Percentiles rank a stretch among this genome's conserved stretches.
phyloP scores from a whole-genome alignment of 2,113 vertebrate genomes.

The Syrrhaptes paradoxus region DNA sequence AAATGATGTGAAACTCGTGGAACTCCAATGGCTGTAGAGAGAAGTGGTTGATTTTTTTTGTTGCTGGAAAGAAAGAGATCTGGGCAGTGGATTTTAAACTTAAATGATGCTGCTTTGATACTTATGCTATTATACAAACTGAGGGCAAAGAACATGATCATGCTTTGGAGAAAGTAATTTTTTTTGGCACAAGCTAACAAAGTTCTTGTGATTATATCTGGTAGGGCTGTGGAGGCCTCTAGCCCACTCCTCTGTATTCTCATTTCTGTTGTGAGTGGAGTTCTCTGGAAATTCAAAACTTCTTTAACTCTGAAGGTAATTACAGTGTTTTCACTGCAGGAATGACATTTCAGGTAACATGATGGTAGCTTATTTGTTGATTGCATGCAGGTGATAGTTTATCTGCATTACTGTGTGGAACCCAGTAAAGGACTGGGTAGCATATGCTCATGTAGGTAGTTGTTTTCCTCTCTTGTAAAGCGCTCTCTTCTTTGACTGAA shows the following conservation, averaged over 20 bases:
- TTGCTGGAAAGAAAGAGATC: neutral
- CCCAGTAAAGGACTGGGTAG: neutral
- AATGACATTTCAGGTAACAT: neutral
- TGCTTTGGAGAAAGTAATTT: neutral
- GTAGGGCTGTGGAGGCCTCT: neutral
- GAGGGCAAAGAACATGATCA: neutral
- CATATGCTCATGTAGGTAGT: neutral
- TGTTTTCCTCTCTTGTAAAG: neutral
- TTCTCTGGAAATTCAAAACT: neutral
- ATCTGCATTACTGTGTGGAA: neutral
- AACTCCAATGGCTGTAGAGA: neutral
- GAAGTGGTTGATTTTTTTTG: neutral
- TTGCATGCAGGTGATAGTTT: neutral
- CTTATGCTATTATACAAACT: neutral
- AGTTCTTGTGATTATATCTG: neutral
- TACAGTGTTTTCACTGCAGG: neutral
- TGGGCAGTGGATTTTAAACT: neutral
- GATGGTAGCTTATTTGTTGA: neutral
- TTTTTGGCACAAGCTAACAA: neutral
- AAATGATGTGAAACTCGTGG: neutral
- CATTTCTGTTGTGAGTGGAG: neutral
- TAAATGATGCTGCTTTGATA: neutral
- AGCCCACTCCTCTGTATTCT: accelerated
- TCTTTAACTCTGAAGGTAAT: neutral
- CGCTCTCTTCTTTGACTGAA: neutral